Evolutionary conservation across 2,888 invertebrate genomes (phyloP), one percentile per base, ranked within the genome.

Genomic region (Escarpia spicata): DNA sequence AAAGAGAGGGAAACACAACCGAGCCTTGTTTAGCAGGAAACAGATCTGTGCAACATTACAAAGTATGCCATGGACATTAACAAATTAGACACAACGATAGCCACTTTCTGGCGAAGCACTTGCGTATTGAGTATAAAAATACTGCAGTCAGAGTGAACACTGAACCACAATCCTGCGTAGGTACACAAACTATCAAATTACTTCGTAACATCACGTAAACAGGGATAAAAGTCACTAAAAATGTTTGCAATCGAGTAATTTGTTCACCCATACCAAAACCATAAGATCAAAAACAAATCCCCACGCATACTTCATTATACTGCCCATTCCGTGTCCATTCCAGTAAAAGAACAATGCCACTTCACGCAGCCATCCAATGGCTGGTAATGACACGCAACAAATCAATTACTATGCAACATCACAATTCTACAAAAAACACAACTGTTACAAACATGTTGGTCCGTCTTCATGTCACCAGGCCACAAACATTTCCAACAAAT

Each of bases 91-190:
- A 15, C 75, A 75, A 75, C 26, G 75, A 26, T 19, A 26, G 26
- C 26, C 75, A 26, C 26, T 75, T 15, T 26, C 75, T 75, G 75
- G 6, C 26, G 75, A 26, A 75, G 75, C 75, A 75, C 75, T 26
- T 75, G 75, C 19, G 6, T 75, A 75, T 75, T 26, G 75, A 75
- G 75, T 75, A 75, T 19, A 75, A 75, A 75, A 75, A 75, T 75
- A 75, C 75, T 26, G 75, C 26, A 75, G 75, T 0, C 75, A 75
- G 75, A 75, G 26, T 6, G 19, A 75, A 19, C 26, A 75, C 75
- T 26, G 75, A 75, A 26, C 75, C 75, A 75, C 75, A 75, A 75
- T 75, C 75, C 75, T 75, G 75, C 75, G 75, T 75, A 75, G 75
- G 19, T n/a, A 75, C 26, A 75, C n/a, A 15, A 75, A 75, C n/a